Evolutionary conservation across 2,888 invertebrate genomes (phyloP).

Genomic region (Meta bourneti): DNA sequence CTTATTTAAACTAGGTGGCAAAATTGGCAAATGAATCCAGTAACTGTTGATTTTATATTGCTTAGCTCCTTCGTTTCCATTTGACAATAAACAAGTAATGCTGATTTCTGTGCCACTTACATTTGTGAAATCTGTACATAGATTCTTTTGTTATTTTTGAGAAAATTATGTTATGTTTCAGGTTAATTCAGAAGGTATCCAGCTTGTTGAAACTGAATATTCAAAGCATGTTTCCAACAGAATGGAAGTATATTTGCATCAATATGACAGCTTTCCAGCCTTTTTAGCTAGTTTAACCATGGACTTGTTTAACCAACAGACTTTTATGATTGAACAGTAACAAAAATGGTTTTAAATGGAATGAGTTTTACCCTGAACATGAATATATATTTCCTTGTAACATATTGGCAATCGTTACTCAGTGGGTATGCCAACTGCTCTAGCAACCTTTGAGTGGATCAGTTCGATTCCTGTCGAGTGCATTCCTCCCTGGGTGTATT

Average conservation of each 20-base stretch:
- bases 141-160: too few relatives aligned
- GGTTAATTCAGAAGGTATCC: constrained; percentile 88
- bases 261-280: constrained; percentile 91
- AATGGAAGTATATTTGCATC: constrained; percentile 88
- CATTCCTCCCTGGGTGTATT: too few relatives aligned
- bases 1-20: too few relatives aligned
- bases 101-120: too few relatives aligned
- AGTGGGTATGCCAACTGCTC: neutral
- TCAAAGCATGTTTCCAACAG: constrained; percentile 87
- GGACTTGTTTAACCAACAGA: constrained; percentile 85
- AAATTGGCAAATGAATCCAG: too few relatives aligned
- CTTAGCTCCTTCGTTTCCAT: too few relatives aligned
- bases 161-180: constrained; percentile 82
- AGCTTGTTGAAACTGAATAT: constrained; percentile 92
- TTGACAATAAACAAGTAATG: too few relatives aligned
- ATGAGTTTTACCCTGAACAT: neutral
- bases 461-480: neutral
- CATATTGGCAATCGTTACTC: neutral
- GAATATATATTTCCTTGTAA: neutral
- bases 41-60: too few relatives aligned
- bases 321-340: constrained; percentile 48
- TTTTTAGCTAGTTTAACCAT: constrained; percentile 92
- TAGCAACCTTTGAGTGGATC: neutral
- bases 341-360: neutral
- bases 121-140: too few relatives aligned